Base-by-base conservation (phyloP, 2,797 vertebrate genomes). In the Champsocephalus gunnari region DNA sequence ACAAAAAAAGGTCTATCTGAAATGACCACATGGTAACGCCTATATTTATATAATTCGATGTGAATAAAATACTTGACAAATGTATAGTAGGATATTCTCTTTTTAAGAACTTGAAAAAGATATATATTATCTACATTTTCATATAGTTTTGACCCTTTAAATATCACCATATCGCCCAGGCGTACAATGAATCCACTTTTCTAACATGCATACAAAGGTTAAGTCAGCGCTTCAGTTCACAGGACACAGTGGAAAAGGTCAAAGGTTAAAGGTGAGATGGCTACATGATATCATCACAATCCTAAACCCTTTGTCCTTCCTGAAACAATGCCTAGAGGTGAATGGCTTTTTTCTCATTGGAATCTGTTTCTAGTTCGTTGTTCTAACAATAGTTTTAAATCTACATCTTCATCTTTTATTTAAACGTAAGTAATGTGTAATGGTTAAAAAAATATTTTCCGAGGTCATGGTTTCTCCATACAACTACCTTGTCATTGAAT, bases 211-310 rank as follows among this genome's bases (percentile, higher is more conserved):
- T 43, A 28, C 32, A 66, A 65, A 83, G 38, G 12, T 59, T n/a
- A 49, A 54, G 74, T 87, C 84, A 85, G 80, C 71, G 70, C 61
- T 79, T 83, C 19, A 56, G 53, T 75, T 77, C 65, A 87, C 5
- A 6, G 64, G 41, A 45, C 62, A 28, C 43, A 50, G 38, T 44
- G 41, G 62, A 41, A 70, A 48, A 43, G 61, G 70, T 72, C 34
- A 88, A 60, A 71, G 80, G 74, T 82, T 59, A 71, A 3, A 48
- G 66, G 75, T 67, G 10, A 64, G 12, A 50, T 44, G 21, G 51
- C 49, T 64, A 66, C 53, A 61, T 54, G 47, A 57, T 53, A 62
- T 71, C 47, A 69, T 57, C n/a, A 71, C 48, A 17, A 47, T 41
- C 43, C 12, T 34, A 38, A 63, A 54, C 9, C 14, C 11, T 62